These are phyloP conservation scores for Bembecia ichneumoniformis DNA, from an alignment of 2,888 invertebrate species.

Conservation along the genomic window DNA sequence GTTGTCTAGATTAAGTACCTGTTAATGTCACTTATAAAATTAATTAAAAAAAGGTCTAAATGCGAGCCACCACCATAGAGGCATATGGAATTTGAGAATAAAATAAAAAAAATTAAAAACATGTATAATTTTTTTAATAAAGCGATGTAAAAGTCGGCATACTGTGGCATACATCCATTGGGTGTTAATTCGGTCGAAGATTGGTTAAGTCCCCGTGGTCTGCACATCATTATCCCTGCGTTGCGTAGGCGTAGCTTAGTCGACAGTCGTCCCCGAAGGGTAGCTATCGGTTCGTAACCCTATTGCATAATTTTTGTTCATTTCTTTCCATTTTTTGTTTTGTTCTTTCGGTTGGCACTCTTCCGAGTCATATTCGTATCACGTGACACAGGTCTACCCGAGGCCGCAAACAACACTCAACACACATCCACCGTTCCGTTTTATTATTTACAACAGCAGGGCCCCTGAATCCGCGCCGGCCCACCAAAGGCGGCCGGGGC, in stretches of 20 bases:
- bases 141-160: conserved; percentile 14
- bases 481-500: conserved; percentile 33
- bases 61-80: conserved; percentile 51
- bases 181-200: conserved; percentile 20
- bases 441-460: conserved; percentile 32
- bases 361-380: conserved; percentile 61
- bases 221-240: conserved; percentile 37
- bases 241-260: conserved; percentile 53
- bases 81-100: conserved; percentile 43
- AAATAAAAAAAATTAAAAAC: conserved; percentile 22
- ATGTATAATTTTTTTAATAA: conserved; percentile 14
- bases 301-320: conserved; percentile 23
- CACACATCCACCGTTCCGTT: conserved; percentile 32
- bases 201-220: conserved; percentile 27
- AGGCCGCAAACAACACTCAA: conserved; percentile 55
- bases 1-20: conserved; percentile 38
- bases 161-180: conserved; percentile 24
- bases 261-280: conserved; percentile 34
- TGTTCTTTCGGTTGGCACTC: conserved; percentile 44
- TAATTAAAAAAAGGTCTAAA: conserved; percentile 22
- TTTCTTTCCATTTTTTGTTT: conserved; percentile 19
- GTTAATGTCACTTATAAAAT: conserved; percentile 20
- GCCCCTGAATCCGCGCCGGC: conserved; percentile 51
- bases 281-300: conserved; percentile 26
- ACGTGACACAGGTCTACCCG: conserved; percentile 44